Evolutionary conservation across 2,888 invertebrate genomes (phyloP).

Genomic region (Lithophane ornitopus): DNA sequence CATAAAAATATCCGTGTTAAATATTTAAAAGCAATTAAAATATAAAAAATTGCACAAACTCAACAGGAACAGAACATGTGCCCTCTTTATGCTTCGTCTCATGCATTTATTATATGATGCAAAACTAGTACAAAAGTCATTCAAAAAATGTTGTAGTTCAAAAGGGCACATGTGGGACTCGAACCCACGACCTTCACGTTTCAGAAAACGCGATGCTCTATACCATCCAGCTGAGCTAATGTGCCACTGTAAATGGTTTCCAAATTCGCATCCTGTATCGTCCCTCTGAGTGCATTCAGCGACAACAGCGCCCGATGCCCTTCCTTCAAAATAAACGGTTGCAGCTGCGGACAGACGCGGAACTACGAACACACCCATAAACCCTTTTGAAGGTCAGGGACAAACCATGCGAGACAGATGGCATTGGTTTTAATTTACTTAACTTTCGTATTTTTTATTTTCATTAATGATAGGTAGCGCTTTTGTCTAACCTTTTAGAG

Average conservation of each 20-base stretch:
- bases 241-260: background rate
- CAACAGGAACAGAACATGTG: background rate
- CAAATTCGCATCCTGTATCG: slow-evolving; percentile 13
- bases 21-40: too few relatives aligned
- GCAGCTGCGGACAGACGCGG: slow-evolving; percentile 2
- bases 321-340: slow-evolving; percentile 7
- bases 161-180: slow-evolving; percentile 41
- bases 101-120: background rate
- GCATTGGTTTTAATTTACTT: slow-evolving; percentile 3
- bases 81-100: background rate
- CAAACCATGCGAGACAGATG: slow-evolving; percentile 9
- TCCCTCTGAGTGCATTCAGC: slow-evolving; percentile 12
- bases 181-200: slow-evolving; percentile 43
- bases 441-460: background rate
- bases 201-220: slow-evolving; percentile 34
- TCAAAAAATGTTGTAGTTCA: background rate
- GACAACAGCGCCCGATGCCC: slow-evolving; percentile 13
- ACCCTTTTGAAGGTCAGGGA: slow-evolving; percentile 9
- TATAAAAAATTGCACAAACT: background rate
- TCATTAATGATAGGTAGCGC: background rate
- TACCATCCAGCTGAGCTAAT: slow-evolving; percentile 40
- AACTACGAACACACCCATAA: background rate
- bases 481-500: background rate
- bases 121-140: background rate
- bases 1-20: background rate